A percentile compares a stretch with the other conserved stretches of the same genome.
These are phyloP conservation scores for Mirza zaza DNA, from an alignment of 2,113 vertebrate genomes.

Conservation along the genomic window DNA sequence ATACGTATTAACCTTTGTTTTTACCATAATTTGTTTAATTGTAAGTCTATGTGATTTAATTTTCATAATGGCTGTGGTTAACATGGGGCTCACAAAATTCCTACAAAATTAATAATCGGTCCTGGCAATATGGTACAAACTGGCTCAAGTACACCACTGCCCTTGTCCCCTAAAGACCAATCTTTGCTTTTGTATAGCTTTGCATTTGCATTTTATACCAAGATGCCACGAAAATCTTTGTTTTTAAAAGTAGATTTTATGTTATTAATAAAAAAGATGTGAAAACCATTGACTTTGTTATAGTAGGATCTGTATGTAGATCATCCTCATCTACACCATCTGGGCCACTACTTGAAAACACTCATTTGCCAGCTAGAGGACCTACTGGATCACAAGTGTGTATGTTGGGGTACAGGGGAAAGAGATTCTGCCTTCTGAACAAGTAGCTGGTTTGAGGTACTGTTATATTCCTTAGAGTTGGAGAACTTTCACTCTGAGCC, in stretches of 20 bases:
- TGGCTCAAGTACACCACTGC: neutral
- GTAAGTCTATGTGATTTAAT: neutral
- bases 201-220: neutral
- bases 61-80: neutral
- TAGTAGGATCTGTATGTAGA: neutral
- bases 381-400: neutral
- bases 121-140: accelerated
- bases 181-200: neutral
- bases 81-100: neutral
- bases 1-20: neutral
- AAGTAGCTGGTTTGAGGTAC: neutral
- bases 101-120: neutral
- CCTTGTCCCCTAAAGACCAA: neutral
- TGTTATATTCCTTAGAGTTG: neutral
- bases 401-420: neutral
- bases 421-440: neutral
- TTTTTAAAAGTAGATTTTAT: neutral
- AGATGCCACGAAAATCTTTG: neutral
- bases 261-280: neutral
- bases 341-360: neutral
- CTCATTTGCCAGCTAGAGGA: neutral
- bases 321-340: neutral
- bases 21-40: neutral
- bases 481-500: neutral
- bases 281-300: neutral